A percentile compares a stretch with the other conserved stretches of the same genome.
phyloP scores from a whole-genome alignment of 2,797 vertebrate genomes.

The Pangasius macronema region DNA sequence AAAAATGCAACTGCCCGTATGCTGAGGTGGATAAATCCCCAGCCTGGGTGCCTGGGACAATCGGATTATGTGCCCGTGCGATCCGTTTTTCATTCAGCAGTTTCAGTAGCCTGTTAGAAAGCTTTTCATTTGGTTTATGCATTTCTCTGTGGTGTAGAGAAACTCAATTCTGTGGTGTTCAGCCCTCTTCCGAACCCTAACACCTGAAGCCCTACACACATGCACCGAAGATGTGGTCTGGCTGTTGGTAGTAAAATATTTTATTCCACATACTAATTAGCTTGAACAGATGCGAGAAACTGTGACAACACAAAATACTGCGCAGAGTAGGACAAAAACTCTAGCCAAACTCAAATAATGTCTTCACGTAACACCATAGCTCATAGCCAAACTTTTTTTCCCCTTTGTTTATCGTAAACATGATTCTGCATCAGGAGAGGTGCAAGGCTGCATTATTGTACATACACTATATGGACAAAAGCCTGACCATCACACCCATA shows the following conservation, averaged over 20 bases:
- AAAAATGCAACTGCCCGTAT: neutral
- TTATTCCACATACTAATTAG: neutral
- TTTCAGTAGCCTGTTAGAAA: neutral
- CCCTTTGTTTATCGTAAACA: neutral
- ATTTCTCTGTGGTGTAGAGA: neutral
- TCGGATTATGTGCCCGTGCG: neutral
- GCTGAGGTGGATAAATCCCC: neutral
- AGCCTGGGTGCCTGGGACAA: neutral
- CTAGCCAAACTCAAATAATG: neutral
- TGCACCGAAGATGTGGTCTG: neutral
- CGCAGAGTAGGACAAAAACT: neutral
- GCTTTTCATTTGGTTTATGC: neutral
- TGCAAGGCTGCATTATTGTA: neutral
- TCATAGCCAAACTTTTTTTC: neutral
- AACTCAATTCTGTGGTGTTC: neutral
- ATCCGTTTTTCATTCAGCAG: neutral
- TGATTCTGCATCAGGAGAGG: neutral
- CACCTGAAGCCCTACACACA: neutral
- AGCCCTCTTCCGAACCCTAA: neutral
- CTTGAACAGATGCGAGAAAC: neutral
- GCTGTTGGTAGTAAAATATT: neutral
- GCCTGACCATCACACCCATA: neutral
- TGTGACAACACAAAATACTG: neutral
- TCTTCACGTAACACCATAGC: neutral
- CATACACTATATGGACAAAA: neutral